A percentile compares a stretch with the other conserved stretches of the same genome.
phyloP scores from a whole-genome alignment of 2,797 vertebrate species.

The Sebastes diaconus region DNA sequence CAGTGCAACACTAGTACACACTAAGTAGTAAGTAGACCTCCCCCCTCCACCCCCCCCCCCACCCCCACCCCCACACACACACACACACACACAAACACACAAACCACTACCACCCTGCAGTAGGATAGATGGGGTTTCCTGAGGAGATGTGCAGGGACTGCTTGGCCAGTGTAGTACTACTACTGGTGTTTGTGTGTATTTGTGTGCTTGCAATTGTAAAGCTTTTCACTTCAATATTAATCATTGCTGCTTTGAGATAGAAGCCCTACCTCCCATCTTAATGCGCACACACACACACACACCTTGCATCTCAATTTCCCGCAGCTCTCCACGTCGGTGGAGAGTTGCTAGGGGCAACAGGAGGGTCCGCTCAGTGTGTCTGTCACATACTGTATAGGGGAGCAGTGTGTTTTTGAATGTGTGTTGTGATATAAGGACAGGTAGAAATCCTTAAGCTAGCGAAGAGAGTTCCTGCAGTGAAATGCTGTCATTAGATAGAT shows the following conservation, averaged over 20 bases:
- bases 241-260: constrained; percentile 27
- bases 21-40: too few species aligned
- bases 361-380: constrained; percentile 21
- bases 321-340: constrained; percentile 13
- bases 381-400: neutral
- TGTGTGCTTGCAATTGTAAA: neutral
- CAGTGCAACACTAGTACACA: too few species aligned
- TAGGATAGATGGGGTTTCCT: constrained; percentile 43
- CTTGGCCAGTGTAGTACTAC: neutral
- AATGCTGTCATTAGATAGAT: neutral
- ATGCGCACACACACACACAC: constrained; percentile 9
- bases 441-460: neutral
- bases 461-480: neutral
- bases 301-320: constrained; percentile 47
- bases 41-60: too few species aligned
- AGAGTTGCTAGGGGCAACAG: constrained; percentile 64
- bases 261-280: constrained; percentile 18
- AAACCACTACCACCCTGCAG: neutral
- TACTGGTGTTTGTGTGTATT: neutral
- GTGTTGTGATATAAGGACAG: neutral
- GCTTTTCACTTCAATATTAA: constrained; percentile 41
- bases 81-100: neutral
- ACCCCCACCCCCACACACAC: too few species aligned
- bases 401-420: neutral
- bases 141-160: constrained; percentile 19